Percentiles rank a stretch among this genome's conserved stretches.
phyloP scores from a whole-genome alignment of 2,797 vertebrate genomes.

The Sternotherus odoratus region DNA sequence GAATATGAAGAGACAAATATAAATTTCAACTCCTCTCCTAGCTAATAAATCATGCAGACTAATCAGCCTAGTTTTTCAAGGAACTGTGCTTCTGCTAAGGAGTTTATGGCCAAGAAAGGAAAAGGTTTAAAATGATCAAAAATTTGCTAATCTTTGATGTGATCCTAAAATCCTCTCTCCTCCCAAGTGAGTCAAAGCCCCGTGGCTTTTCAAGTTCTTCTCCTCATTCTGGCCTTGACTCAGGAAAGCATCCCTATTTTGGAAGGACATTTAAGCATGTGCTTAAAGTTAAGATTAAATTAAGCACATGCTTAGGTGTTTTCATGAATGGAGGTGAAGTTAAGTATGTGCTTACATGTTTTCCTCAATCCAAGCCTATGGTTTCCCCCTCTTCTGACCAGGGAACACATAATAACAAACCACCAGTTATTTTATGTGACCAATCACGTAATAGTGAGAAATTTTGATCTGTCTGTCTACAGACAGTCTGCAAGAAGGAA shows the following conservation, averaged over 20 bases:
- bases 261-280: background rate
- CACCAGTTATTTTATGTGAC: background rate
- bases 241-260: background rate
- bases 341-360: constrained; percentile 34
- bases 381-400: constrained; percentile 16
- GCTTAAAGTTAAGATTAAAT: constrained; percentile 4
- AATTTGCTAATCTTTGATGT: constrained; percentile 4
- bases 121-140: background rate
- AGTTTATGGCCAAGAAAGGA: background rate
- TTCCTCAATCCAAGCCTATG: constrained; percentile 12
- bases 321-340: constrained; percentile 13
- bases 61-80: constrained; percentile 17
- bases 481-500: background rate
- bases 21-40: constrained; percentile 61
- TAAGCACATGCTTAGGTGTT: background rate
- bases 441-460: background rate
- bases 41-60: background rate
- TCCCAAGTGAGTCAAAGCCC: constrained; percentile 35
- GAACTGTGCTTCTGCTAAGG: background rate
- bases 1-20: constrained; percentile 44
- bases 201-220: background rate
- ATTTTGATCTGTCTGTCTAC: background rate
- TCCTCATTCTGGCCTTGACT: background rate
- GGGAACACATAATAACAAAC: background rate
- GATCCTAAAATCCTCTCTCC: background rate